phyloP scores from a whole-genome alignment of 2,797 vertebrate species.

The Brotula barbata region DNA sequence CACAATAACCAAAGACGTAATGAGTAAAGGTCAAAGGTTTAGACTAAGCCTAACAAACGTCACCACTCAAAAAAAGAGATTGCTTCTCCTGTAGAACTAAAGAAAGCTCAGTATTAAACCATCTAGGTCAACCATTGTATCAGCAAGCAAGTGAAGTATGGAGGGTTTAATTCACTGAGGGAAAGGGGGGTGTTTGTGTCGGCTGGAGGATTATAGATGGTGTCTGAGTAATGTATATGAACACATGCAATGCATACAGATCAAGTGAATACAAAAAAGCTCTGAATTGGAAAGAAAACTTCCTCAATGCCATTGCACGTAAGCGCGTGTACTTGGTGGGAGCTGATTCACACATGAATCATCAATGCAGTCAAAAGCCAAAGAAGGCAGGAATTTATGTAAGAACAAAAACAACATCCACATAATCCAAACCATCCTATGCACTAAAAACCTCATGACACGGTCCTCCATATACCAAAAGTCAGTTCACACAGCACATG shows the following conservation, averaged over 20 bases:
- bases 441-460: background rate
- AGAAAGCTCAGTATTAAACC: constrained; percentile 16
- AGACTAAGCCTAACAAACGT: constrained; percentile 58
- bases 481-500: background rate
- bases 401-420: constrained; percentile 8
- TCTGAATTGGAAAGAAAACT: background rate
- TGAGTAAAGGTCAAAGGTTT: constrained; percentile 51
- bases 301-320: background rate
- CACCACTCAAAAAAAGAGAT: constrained; percentile 50
- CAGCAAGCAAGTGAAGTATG: constrained; percentile 13
- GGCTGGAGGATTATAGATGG: background rate
- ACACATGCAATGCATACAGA: background rate
- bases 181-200: constrained; percentile 4
- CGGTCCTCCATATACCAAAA: background rate
- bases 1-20: constrained; percentile 52
- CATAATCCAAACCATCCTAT: background rate
- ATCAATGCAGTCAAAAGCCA: background rate
- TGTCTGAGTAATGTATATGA: too few species aligned
- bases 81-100: constrained; percentile 7
- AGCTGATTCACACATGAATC: background rate
- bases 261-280: constrained; percentile 6
- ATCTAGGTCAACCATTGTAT: constrained; percentile 54
- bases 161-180: constrained; percentile 48
- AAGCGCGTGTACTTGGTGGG: background rate
- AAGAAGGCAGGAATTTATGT: constrained; percentile 1